These are phyloP conservation scores for Synanthedon tipuliformis DNA, from an alignment of 2,888 invertebrate species.

Conservation along the genomic window DNA sequence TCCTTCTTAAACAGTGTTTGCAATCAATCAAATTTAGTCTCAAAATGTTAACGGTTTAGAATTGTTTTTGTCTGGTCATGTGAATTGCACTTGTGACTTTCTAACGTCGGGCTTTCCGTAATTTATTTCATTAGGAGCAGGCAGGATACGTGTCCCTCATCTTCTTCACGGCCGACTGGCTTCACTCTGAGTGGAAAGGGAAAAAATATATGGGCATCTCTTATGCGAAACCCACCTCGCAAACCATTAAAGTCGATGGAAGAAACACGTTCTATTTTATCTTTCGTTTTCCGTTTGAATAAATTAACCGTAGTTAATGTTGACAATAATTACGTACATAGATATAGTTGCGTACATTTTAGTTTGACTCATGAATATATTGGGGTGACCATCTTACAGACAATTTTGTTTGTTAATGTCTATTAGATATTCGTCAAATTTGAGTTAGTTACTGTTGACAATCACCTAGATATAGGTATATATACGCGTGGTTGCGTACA, in stretches of 20 bases:
- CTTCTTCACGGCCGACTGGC: slow-evolving; percentile 60
- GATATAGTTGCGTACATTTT: not conserved
- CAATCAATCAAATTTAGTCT: slow-evolving; percentile 10
- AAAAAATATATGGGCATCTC: slow-evolving; percentile 37
- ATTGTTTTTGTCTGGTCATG: slow-evolving; percentile 10
- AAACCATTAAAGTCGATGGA: slow-evolving; percentile 48
- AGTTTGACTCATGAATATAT: not conserved
- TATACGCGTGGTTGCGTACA: not conserved
- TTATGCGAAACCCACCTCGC: slow-evolving; percentile 47
- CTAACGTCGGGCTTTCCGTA: slow-evolving; percentile 19
- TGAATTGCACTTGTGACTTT: slow-evolving; percentile 18
- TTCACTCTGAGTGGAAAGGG: slow-evolving; percentile 44
- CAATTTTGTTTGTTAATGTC: too few relatives aligned
- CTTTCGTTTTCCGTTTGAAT: slow-evolving; percentile 54
- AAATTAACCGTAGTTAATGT: slow-evolving; percentile 26
- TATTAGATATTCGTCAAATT: too few relatives aligned
- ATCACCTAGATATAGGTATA: not conserved
- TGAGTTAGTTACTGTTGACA: not conserved
- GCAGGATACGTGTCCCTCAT: slow-evolving; percentile 66
- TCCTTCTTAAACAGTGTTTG: slow-evolving; percentile 24
- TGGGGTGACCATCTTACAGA: too few relatives aligned
- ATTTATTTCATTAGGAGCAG: slow-evolving; percentile 67
- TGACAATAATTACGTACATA: not conserved
- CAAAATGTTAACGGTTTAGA: not conserved
- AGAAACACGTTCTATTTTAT: slow-evolving; percentile 53